Percentiles rank a stretch among this genome's conserved stretches.
Evolutionary conservation across 1,140 invertebrate species (phyloP).

Genomic region (Capitella teleta): DNA sequence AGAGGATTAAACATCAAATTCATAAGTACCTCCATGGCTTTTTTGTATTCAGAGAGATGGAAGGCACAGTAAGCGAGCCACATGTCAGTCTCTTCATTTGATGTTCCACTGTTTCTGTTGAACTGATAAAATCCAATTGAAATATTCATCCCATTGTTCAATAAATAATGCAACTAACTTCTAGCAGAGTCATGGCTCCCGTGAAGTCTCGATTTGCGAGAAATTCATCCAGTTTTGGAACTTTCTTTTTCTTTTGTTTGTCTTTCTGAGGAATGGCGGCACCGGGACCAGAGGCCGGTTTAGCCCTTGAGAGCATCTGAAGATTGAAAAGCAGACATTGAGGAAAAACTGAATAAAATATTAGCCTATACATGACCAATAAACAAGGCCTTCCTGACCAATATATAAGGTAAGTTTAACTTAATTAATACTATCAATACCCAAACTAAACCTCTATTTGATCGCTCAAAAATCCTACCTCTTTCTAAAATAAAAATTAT

Average conservation of each 20-base stretch:
- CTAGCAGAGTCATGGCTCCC: constrained; percentile 81
- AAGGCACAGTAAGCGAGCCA: constrained; percentile 93
- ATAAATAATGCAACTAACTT: constrained; percentile 49
- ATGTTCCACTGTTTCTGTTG: constrained; percentile 47
- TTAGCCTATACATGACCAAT: too few relatives aligned
- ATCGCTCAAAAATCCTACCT: too few relatives aligned
- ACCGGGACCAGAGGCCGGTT: constrained; percentile 37
- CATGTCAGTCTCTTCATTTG: constrained; percentile 53
- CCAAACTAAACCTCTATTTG: too few relatives aligned
- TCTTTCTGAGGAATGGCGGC: constrained; percentile 29
- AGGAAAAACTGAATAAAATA: too few relatives aligned
- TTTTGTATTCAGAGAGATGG: constrained; percentile 85
- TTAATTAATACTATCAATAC: too few relatives aligned
- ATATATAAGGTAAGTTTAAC: too few relatives aligned
- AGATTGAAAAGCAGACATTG: too few relatives aligned
- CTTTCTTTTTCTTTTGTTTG: constrained; percentile 40
- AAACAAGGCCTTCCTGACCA: too few relatives aligned
- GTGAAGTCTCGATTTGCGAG: constrained; percentile 79
- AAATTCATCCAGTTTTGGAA: constrained; percentile 83
- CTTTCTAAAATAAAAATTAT: too few relatives aligned
- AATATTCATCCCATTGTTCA: background rate
- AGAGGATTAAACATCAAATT: background rate
- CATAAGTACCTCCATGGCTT: constrained; percentile 60
- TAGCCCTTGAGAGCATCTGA: constrained; percentile 40
- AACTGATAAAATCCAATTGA: constrained; percentile 37